Evolutionary conservation across 2,888 invertebrate species (phyloP).

Genomic region (Rhingia campestris): DNA sequence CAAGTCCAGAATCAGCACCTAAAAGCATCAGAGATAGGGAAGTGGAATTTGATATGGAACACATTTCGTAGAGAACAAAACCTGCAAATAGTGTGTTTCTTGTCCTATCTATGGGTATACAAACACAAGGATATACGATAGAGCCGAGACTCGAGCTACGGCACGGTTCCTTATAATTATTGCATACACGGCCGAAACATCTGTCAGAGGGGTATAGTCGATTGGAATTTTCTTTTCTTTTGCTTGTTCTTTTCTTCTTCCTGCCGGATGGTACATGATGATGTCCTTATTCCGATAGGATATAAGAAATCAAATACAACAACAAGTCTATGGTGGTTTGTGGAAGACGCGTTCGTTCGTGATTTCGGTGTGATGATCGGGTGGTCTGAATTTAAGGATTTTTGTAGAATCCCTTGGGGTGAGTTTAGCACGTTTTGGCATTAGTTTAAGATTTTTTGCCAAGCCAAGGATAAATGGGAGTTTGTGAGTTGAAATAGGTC

Average conservation of each 20-base stretch:
- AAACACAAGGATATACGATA: constrained; percentile 24
- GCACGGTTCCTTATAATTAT: constrained; percentile 56
- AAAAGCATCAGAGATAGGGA: constrained; percentile 5
- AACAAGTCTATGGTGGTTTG: not conserved
- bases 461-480: not conserved
- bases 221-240: constrained; percentile 45
- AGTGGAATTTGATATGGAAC: constrained; percentile 61
- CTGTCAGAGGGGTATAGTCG: constrained; percentile 45
- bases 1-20: constrained; percentile 14
- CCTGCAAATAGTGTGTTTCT: constrained; percentile 23
- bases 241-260: constrained; percentile 39
- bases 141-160: constrained; percentile 18
- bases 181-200: constrained; percentile 56
- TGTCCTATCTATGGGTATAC: not conserved
- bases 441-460: not conserved
- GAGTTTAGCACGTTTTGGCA: constrained; percentile 24
- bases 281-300: constrained; percentile 42
- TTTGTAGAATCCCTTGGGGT: constrained; percentile 2
- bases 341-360: constrained; percentile 38
- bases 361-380: constrained; percentile 28
- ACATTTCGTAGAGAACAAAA: constrained; percentile 40
- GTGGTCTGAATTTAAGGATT: constrained; percentile 12
- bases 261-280: constrained; percentile 37
- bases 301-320: constrained; percentile 14
- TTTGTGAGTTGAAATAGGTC: not conserved